These are phyloP conservation scores for Brachyistius frenatus DNA, from an alignment of 2,113 vertebrate species.

Conservation along the genomic window DNA sequence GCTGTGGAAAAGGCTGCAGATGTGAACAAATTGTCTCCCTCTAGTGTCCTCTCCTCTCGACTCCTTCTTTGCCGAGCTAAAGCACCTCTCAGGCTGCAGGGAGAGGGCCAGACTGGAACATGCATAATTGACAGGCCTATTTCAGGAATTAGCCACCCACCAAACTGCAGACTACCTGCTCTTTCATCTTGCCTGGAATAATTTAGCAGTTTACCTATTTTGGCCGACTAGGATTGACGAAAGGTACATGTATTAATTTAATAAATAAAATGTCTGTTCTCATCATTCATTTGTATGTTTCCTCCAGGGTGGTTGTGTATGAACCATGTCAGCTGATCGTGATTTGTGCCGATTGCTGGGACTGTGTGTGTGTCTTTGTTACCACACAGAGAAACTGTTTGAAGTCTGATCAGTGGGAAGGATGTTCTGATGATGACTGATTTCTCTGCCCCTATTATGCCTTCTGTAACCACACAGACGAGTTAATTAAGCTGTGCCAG, in stretches of 20 bases:
- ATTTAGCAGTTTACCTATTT: constrained; percentile 38
- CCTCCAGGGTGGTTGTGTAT: constrained; percentile 36
- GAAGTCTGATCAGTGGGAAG: constrained; percentile 74
- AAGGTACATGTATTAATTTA: constrained; percentile 33
- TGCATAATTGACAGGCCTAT: constrained; percentile 81
- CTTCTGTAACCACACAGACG: constrained; percentile 70
- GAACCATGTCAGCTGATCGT: constrained; percentile 51
- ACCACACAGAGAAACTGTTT: constrained; percentile 58
- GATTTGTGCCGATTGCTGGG: constrained; percentile 56
- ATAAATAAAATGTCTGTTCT: constrained; percentile 45
- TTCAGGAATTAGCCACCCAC: constrained; percentile 79
- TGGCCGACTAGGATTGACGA: constrained; percentile 21
- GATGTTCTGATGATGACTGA: constrained; percentile 73
- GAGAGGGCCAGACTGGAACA: constrained; percentile 70
- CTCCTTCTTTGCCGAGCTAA: constrained; percentile 39
- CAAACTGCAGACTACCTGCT: constrained; percentile 67
- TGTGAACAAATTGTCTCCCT: constrained; percentile 82
- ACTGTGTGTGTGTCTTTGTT: constrained; percentile 45
- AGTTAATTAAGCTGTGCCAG: constrained; percentile 79
- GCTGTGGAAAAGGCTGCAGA: constrained; percentile 60
- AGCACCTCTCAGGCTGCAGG: constrained; percentile 58
- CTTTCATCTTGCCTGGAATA: constrained; percentile 62
- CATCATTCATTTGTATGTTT: constrained; percentile 52
- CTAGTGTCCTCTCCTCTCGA: constrained; percentile 74
- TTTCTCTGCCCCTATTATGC: constrained; percentile 69